Conservation (phyloP, 92 coral and sea anemone genomes). For the Virgularia gustaviana region DNA sequence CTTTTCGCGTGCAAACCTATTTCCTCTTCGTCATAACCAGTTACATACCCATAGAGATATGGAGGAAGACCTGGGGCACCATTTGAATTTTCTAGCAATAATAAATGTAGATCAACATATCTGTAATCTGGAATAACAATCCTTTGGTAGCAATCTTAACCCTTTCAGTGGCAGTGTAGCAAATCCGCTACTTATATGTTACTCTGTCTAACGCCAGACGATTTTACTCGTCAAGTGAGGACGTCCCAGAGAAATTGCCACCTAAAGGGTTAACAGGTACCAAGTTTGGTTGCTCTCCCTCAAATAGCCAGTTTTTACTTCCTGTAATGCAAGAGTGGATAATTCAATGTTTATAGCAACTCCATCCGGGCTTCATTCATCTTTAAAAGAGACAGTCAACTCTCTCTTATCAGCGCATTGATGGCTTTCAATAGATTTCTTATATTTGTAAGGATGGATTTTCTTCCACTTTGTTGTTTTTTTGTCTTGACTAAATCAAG, state of each 20-base stretch:
- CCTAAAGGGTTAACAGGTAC: too few species aligned
- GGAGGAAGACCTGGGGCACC: conserved; percentile 43
- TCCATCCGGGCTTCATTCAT: conserved; percentile 61
- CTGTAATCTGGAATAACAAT: conserved; percentile 50
- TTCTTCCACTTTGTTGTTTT: too few species aligned
- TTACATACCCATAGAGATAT: conserved; percentile 46
- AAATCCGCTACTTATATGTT: too few species aligned
- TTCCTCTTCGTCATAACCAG: conserved; percentile 39
- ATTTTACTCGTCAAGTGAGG: too few species aligned
- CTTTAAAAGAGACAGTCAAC: conserved; percentile 51
- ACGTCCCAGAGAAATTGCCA: too few species aligned
- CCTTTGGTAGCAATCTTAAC: conserved; percentile 59
- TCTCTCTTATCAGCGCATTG: too few species aligned
- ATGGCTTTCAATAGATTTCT: too few species aligned
- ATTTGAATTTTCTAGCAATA: conserved; percentile 37
- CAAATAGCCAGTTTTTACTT: conserved; percentile 50
- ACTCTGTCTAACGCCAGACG: too few species aligned
- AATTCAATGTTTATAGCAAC: conserved; percentile 53
- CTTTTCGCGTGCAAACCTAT: conserved; percentile 36
- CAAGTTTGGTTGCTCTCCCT: conserved; percentile 33
- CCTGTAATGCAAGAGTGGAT: conserved; percentile 50
- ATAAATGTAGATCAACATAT: conserved; percentile 42
- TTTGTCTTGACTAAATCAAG: too few species aligned
- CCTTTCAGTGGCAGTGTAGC: too few species aligned
- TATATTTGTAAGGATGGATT: too few species aligned